Evolutionary conservation across 1,140 invertebrate species (phyloP), one percentile per base, ranked within the genome.

Genomic region (Apis dorsata): DNA sequence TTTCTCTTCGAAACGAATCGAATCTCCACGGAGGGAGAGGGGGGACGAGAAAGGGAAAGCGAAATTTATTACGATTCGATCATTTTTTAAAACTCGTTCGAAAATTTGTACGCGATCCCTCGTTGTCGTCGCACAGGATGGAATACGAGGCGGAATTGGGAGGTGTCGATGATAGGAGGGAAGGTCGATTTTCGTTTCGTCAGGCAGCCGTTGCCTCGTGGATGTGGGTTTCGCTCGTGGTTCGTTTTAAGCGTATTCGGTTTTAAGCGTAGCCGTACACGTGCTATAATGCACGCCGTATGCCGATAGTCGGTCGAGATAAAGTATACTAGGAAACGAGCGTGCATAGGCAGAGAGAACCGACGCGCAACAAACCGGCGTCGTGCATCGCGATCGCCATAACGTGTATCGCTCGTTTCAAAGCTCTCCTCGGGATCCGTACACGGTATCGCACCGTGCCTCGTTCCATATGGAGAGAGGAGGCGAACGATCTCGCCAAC

Each of bases 241-340:
- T 28, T 11, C n/a, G n/a, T n/a, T n/a, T n/a, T 17, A 8, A 4
- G 24, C 28, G 77, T 17, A 81, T 74, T 84, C 51, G 62, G 55
- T 81, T 84, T 74, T 55, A n/a, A 73, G 77, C 78, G 57, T 74
- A 84, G 11, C 51, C 70, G 34, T 44, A 74, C 70, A 81, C 78
- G 83, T 84, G 78, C 24, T 80, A 74, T 69, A 81, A 84, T 68
- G 81, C 49, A 55, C 66, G 81, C 65, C 75, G 81, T 83, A 63
- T 57, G 77, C 71, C 70, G 91, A 91, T 92, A 91, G 79, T 73
- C 85, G 81, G 83, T 63, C 84, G 86, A 91, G 91, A 91, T 92
- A 91, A 91, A 91, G 90, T 91, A 44, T 44, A 92, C 90, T 89
- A 89, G 90, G 90, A 91, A 92, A 90, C 85, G 83, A 81, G 75